Evolutionary conservation across 2,113 vertebrate species (phyloP).

Genomic region (Tenrec ecaudatus): DNA sequence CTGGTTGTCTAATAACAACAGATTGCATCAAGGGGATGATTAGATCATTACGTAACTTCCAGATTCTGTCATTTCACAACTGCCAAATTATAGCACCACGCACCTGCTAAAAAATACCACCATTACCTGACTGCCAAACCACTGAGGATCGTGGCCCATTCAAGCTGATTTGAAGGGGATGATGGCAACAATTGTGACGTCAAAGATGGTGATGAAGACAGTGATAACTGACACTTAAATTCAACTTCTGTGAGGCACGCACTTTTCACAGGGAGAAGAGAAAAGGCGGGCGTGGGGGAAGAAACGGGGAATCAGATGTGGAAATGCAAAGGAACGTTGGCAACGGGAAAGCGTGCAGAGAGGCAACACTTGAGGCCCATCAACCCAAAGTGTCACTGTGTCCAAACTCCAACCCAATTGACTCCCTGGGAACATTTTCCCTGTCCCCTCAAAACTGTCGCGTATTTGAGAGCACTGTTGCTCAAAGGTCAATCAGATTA

Average conservation of each 20-base stretch:
- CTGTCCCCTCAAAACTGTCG: slow-evolving; percentile 47
- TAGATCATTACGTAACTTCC: no score
- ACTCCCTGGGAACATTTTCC: slow-evolving; percentile 1
- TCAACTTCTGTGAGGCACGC: background rate
- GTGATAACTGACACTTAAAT: accelerated
- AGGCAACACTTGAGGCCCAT: accelerated
- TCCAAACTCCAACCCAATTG: background rate
- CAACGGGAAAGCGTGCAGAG: background rate
- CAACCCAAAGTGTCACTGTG: accelerated
- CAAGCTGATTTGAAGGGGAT: no score
- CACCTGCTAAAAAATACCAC: no score
- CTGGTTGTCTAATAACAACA: no score
- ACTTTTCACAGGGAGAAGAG: background rate
- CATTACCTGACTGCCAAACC: no score
- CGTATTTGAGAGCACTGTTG: slow-evolving; percentile 70
- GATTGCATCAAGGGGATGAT: no score
- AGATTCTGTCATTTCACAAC: no score
- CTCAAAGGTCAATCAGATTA: slow-evolving; percentile 8
- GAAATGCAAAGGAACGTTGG: background rate
- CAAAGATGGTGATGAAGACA: accelerated
- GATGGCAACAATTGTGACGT: no score
- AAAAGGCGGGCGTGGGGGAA: background rate
- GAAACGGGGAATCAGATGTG: background rate
- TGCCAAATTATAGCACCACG: no score
- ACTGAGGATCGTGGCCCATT: no score